Base-by-base conservation (phyloP, 2,888 invertebrate species). In the Hartigia nigra region DNA sequence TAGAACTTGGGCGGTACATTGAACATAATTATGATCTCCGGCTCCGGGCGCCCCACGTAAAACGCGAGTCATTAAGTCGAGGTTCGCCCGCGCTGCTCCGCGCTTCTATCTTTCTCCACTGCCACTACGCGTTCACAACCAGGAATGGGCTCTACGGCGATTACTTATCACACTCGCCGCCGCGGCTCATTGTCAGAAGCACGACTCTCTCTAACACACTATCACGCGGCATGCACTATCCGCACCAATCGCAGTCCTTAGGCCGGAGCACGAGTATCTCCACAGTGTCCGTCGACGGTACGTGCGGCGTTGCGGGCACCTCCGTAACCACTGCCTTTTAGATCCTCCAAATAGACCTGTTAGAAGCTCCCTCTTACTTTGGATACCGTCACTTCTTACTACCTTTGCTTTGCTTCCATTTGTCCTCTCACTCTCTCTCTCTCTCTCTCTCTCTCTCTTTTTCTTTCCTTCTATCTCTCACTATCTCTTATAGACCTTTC, bases 1-100 rank as follows among this genome's bases (percentile, higher is more conserved):
- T 96, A 96, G 94, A 96, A 97, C 95, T 96, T 97, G 94, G 95
- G 95, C 95, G 96, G 96, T 95, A 97, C 95, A 95, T 95, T 95
- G 95, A 95, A 96, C 96, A 96, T 96, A 95, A 95, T 96, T 95
- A 93, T 93, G 92, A 92, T 77, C 85, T 85, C 85, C 85, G 85
- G 86, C 86, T 86, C 85, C 85, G 85, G 31, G 86, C 86, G 87
- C 86, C 87, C 84, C 85, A 84, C 87, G 86, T 87, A 87, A 86
- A 87, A 84, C 87, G 86, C 90, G 89, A 88, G 86, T 88, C 89
- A 89, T 89, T 86, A 88, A 88, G 86, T 84, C 84, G 82, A 77
- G 83, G 83, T 84, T 82, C 86, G 78, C 77, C 78, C 69, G 81
- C 80, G 80, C 74, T 77, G 81, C 82, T 69, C 83, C 81, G 84